phyloP scores from a whole-genome alignment of 2,797 vertebrate species.

The Masticophis lateralis region DNA sequence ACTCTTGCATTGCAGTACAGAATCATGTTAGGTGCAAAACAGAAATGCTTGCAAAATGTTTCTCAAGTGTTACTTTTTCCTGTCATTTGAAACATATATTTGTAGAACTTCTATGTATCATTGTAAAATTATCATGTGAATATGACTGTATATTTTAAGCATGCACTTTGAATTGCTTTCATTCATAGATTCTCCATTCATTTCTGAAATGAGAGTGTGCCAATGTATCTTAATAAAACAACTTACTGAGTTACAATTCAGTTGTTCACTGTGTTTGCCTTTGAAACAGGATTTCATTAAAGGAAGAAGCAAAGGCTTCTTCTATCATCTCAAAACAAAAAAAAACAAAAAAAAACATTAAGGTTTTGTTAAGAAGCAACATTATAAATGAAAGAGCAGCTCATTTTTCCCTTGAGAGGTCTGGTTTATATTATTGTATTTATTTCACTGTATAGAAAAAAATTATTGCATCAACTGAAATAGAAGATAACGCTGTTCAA shows the following conservation, averaged over 20 bases:
- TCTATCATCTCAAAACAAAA: neutral
- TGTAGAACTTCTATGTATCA: neutral
- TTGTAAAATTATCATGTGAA: neutral
- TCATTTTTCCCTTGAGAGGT: neutral
- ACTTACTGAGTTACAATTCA: neutral
- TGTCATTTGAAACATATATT: neutral
- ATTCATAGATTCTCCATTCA: neutral
- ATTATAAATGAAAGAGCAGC: neutral
- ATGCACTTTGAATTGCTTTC: neutral
- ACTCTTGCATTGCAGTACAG: neutral
- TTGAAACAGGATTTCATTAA: neutral
- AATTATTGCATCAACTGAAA: conserved; percentile 12
- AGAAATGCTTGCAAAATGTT: neutral
- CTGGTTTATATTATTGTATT: neutral
- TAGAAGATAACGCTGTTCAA: conserved; percentile 4
- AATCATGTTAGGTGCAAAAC: neutral
- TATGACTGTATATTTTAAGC: neutral
- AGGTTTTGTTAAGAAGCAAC: neutral
- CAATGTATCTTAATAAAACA: neutral
- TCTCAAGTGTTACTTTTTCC: neutral
- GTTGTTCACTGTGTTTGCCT: neutral
- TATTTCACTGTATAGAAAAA: neutral
- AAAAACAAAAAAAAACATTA: neutral
- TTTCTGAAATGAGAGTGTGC: neutral
- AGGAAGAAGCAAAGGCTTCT: neutral